Conservation (phyloP, 2,797 vertebrate genomes). For the Dromococcyx pavoninus region DNA sequence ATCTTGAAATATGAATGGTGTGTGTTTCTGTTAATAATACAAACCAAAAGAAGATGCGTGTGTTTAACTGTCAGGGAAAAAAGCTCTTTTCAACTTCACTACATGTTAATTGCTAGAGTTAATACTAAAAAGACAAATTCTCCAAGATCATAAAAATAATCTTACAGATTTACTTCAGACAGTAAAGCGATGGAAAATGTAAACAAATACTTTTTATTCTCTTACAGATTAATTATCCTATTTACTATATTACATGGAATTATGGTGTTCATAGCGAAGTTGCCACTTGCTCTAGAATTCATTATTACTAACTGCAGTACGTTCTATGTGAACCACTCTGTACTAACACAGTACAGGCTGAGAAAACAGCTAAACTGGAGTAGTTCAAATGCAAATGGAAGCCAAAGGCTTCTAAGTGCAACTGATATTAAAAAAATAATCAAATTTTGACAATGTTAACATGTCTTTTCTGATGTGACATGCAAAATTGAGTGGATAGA, state of each 20-base stretch:
- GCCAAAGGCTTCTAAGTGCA: neutral
- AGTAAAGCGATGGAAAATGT: neutral
- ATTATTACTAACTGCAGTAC: neutral
- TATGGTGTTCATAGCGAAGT: neutral
- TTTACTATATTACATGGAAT: neutral
- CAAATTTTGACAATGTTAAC: neutral
- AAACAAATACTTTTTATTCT: neutral
- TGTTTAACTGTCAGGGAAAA: neutral
- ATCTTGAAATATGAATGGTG: neutral
- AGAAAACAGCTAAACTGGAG: neutral
- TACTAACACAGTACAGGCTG: rapidly evolving
- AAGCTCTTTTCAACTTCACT: neutral
- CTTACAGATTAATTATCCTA: neutral
- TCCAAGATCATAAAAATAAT: neutral
- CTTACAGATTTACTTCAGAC: neutral
- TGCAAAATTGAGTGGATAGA: neutral
- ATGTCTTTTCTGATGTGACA: neutral
- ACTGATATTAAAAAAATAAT: neutral
- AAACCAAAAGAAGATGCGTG: rapidly evolving
- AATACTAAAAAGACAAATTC: neutral
- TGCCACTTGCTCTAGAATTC: neutral
- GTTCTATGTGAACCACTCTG: neutral
- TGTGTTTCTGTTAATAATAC: neutral
- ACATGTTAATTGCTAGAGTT: neutral
- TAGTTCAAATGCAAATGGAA: neutral